Conservation (phyloP, 2,797 vertebrate genomes). For the Labeo calbasu region DNA sequence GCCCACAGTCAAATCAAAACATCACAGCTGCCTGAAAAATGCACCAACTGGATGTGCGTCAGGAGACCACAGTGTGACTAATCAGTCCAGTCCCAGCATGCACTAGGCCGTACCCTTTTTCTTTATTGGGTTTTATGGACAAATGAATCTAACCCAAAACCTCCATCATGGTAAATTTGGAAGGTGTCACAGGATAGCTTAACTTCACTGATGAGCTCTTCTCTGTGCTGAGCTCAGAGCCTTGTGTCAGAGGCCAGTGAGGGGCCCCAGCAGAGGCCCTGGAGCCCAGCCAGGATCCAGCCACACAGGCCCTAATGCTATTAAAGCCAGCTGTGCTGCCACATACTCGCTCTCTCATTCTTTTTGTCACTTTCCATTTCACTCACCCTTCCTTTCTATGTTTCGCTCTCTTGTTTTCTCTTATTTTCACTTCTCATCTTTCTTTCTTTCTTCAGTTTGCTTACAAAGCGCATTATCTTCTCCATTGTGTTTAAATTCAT, state of each 20-base stretch:
- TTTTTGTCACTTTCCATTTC: conserved; percentile 17
- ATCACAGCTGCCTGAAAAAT: neutral
- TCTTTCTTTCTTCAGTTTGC: conserved; percentile 21
- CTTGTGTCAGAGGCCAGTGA: conserved; percentile 30
- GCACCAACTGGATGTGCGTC: neutral
- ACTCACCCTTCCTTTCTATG: conserved; percentile 6
- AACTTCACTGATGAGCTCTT: conserved; percentile 49
- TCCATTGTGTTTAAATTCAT: conserved; percentile 63
- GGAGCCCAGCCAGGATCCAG: conserved; percentile 52
- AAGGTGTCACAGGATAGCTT: conserved; percentile 51
- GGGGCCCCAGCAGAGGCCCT: conserved; percentile 36
- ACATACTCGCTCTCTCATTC: conserved; percentile 47
- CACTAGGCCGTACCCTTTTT: conserved; percentile 13
- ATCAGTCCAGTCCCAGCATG: conserved; percentile 32
- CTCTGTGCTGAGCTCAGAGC: conserved; percentile 45
- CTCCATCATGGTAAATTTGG: conserved; percentile 46
- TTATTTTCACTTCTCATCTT: neutral
- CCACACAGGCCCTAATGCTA: conserved; percentile 60
- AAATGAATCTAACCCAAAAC: conserved; percentile 51
- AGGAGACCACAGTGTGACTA: conserved; percentile 40
- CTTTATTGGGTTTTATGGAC: conserved; percentile 49
- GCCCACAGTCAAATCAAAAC: neutral
- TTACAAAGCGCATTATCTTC: conserved; percentile 17
- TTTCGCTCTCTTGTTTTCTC: neutral
- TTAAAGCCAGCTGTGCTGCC: conserved; percentile 73